Conservation (phyloP, 2,888 invertebrate species). For the Hypena proboscidalis region DNA sequence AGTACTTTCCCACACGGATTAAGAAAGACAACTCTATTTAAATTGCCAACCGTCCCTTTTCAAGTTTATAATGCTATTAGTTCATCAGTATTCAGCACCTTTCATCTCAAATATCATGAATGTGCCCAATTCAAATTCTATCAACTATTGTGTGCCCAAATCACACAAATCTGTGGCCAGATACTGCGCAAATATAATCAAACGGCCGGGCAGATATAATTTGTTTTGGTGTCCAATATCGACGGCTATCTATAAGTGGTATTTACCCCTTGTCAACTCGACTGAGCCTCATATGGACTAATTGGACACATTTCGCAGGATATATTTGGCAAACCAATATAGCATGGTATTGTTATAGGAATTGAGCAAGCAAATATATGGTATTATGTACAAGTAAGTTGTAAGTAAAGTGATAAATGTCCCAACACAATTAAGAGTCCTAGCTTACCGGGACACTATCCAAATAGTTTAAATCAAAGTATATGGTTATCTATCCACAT, state of each 20-base stretch:
- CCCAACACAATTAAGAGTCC: no score
- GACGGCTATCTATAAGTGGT: conserved; percentile 8
- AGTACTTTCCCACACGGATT: no score
- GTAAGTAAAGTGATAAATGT: no score
- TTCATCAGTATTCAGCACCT: background rate
- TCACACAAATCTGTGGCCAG: conserved; percentile 7
- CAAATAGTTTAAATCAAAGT: no score
- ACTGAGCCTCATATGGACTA: conserved; percentile 22
- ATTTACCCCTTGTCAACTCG: conserved; percentile 13
- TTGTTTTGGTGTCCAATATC: conserved; percentile 18
- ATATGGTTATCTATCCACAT: no score
- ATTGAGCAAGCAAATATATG: no score
- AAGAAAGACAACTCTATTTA: no score
- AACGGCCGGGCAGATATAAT: conserved; percentile 16
- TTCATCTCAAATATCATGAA: background rate
- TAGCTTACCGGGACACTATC: no score
- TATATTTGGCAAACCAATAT: background rate
- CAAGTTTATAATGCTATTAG: background rate
- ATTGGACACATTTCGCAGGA: conserved; percentile 19
- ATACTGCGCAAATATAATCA: conserved; percentile 6
- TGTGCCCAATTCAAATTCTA: background rate
- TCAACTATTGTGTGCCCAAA: background rate
- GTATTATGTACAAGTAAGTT: no score
- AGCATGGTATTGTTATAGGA: no score
- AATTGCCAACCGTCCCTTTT: no score